Evolutionary conservation across 1,140 invertebrate genomes (phyloP), one percentile per base, ranked within the genome.

Genomic region (Tetramorium alpestre): DNA sequence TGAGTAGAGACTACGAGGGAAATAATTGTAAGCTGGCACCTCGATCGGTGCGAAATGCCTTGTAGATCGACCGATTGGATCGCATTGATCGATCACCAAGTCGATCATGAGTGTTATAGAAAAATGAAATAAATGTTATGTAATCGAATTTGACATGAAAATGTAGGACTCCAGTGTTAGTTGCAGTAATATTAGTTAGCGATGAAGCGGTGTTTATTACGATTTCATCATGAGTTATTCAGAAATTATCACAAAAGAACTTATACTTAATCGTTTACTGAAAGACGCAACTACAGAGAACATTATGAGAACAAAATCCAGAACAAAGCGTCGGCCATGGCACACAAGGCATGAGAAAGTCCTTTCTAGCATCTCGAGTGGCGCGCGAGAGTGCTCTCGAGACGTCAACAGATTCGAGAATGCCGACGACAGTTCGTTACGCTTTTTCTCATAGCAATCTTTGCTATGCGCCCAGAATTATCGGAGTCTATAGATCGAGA

Each of bases 11-110:
- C 33, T 65, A 84, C 49, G 60, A 64, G 67, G 58, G 64, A 75
- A 75, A 93, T 94, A 93, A 94, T 93, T 93, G 92, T 89, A 92
- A 87, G 75, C 88, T 91, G 80, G 91, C 87, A 89, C 87, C 92
- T 91, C 89, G 89, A 87, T 91, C 70, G 78, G 51, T 22, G 81
- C 76, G 70, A 54, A 73, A 64, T 49, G 33, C 64, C 54, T 64
- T 77, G 87, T 72, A 70, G 80, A 89, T 89, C 85, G 60, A 41
- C 51, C 67, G 67, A 84, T 90, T 76, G 54, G 69, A 41, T 72
- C 54, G 77, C 41, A 51, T 49, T 88, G 72, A 87, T 87, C 77
- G 87, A 88, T 88, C 54, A 82, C 78, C 54, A 70, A 87, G 87
- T 91, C 84, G 90, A 80, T 89, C 88, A 67, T 90, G 85, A 87